Percentiles rank a stretch among this genome's conserved stretches.
These are phyloP conservation scores for Porphyrio hochstetteri DNA, from an alignment of 2,113 vertebrate genomes.

Conservation along the genomic window DNA sequence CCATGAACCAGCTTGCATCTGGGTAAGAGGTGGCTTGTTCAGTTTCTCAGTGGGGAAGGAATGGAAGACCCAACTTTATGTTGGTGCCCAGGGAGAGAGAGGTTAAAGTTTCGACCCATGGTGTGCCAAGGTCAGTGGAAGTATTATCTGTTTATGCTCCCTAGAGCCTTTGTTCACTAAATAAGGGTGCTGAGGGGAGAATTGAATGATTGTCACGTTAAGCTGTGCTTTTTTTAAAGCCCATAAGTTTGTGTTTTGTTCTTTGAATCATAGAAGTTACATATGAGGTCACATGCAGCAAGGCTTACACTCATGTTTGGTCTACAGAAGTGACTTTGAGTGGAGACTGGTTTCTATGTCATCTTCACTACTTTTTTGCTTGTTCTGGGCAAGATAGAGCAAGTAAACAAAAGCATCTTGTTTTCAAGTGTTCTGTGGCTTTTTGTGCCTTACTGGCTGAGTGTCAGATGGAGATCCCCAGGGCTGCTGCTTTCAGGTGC, in stretches of 20 bases:
- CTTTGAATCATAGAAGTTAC: neutral
- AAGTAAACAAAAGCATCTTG: neutral
- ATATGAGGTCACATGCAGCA: neutral
- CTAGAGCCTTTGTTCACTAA: neutral
- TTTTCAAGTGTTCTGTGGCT: neutral
- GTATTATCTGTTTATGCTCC: neutral
- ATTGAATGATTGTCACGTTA: neutral
- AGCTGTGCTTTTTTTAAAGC: neutral
- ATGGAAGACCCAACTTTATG: neutral
- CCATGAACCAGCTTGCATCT: neutral
- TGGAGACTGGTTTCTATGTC: neutral
- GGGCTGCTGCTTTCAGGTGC: neutral
- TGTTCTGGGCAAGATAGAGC: neutral
- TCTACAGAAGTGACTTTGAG: neutral
- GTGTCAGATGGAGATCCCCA: neutral
- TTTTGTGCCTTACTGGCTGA: neutral
- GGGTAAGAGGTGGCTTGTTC: neutral
- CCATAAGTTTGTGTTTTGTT: neutral
- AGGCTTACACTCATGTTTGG: neutral
- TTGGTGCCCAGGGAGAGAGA: neutral
- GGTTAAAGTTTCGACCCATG: neutral
- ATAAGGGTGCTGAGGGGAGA: neutral
- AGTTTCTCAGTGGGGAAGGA: neutral
- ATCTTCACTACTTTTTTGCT: neutral
- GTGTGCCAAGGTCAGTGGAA: neutral